phyloP scores from a whole-genome alignment of 2,113 vertebrate genomes.

The Leptosomus discolor region DNA sequence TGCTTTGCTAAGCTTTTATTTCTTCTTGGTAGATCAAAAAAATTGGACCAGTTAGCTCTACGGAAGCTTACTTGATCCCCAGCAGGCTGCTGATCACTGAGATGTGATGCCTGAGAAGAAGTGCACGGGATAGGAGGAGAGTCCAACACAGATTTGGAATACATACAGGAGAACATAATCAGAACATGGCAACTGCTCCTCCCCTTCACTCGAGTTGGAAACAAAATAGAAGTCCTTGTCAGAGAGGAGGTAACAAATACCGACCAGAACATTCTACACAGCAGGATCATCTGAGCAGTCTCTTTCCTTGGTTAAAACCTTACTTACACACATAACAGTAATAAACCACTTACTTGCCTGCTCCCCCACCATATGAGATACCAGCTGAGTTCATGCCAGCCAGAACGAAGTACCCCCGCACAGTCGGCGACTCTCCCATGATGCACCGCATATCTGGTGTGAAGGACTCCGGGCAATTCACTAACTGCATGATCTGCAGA shows the following conservation, averaged over 20 bases:
- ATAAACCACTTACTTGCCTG: slow-evolving; percentile 86
- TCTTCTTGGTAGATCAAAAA: neutral
- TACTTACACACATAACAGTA: neutral
- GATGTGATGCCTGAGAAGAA: neutral
- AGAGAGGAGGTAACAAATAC: neutral
- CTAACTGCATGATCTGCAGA: slow-evolving; percentile 90
- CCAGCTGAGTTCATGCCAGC: slow-evolving; percentile 97
- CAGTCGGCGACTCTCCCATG: slow-evolving; percentile 88
- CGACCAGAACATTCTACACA: neutral
- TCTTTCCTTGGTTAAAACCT: neutral
- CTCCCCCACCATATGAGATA: slow-evolving; percentile 89
- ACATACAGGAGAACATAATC: neutral
- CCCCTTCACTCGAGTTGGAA: neutral
- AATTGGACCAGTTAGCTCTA: neutral
- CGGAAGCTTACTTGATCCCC: neutral
- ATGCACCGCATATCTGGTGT: slow-evolving; percentile 94
- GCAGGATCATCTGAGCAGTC: neutral
- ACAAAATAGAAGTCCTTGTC: neutral
- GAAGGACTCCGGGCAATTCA: slow-evolving; percentile 96
- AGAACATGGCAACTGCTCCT: neutral
- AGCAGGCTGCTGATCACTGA: neutral
- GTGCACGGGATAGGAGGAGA: neutral
- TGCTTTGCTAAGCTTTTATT: neutral
- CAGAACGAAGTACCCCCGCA: slow-evolving; percentile 88
- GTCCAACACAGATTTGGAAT: neutral